Evolutionary conservation across 2,888 invertebrate genomes (phyloP), one percentile per base, ranked within the genome.

Genomic region (Scaptomyza reducta): DNA sequence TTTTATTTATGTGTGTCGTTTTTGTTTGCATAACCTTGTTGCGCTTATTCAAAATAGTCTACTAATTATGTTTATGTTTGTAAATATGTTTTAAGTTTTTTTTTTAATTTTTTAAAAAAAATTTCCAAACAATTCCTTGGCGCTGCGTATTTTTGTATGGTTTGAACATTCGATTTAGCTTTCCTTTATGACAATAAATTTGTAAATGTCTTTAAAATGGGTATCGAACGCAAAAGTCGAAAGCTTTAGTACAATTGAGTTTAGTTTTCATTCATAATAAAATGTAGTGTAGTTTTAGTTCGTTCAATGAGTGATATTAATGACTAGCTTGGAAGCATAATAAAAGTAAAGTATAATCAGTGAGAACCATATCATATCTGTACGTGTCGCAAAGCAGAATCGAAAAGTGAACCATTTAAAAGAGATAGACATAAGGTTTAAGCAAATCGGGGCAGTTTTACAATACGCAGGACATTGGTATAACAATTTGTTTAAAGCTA

Each of bases 121-220:
- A 76, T 74, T 71, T 73, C 80, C 77, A 85, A 89, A 90, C 90
- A 90, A 90, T 90, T 90, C 90, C 90, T 87, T 89, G 89, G 90
- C 90, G 90, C 80, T 88, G 82, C 77, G 76, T 88, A 71, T 74
- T 55, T 66, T 64, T 73, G 50, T 77, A 53, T 72, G 42, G 33
- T 74, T 73, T 78, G 58, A 74, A 74, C 64, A 70, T 83, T 86
- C 51, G 63, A 68, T 72, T 82, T 72, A 65, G 72, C 70, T 73
- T 68, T 69, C 31, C 56, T 56, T 76, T 58, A 50, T 50, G 49
- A 59, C 55, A 67, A 41, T 67, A 49, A 50, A 41, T 45, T 65
- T 61, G 29, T 53, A 47, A 53, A 54, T 67, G 59, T 58, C 51
- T 53, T 68, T 54, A 57, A 40, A 66, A 69, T 45, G 53, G 71